Base-by-base conservation (phyloP, 2,888 invertebrate genomes). In the Spodoptera picta region DNA sequence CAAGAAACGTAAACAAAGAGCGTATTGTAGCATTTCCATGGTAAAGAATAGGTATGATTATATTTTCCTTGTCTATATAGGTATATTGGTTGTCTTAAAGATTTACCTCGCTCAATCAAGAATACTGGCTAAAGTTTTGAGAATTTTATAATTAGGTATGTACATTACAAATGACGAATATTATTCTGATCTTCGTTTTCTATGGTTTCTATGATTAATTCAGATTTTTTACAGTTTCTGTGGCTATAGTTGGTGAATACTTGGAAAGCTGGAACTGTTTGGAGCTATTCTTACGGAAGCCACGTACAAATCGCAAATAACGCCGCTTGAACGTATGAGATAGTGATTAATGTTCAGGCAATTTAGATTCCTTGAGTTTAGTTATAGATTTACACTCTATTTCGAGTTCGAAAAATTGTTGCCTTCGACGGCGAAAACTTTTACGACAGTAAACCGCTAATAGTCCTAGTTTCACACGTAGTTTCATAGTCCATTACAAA, bases 401-500 rank as follows among this genome's bases (percentile, higher is more conserved):
- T 41, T 19, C 9, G 48, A 46, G 42, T 14, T 45, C 44, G 24
- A 53, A 49, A 51, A 61, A 58, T 62, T 44, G 50, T 56, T 49
- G 52, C 9, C 36, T 36, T 9, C 36, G 36, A 36, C 36, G 9
- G 36, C 36, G 36, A 54, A 52, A 76, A 77, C 60, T 73, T 75
- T 60, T 50, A 60, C 60, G 56, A 53, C 63, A 69, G 56, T 69
- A 61, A 64, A 74, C 70, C 63, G 36, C 74, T 77, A 77, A 75
- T 73, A 74, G 74, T 55, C 19, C 48, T 51, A 59, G 60, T 75
- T 76, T 61, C 56, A 14, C 45, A 58, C 52, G 61, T 65, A 69
- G 65, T 69, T 77, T 69, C 67, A 77, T 65, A 70, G 66, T 63
- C 60, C 60, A 70, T 75, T 73, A 70, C 50, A 70, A 59, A 50